Evolutionary conservation across 2,797 vertebrate species (phyloP), one percentile per base, ranked within the genome.

Genomic region (Lagocephalus sceleratus): DNA sequence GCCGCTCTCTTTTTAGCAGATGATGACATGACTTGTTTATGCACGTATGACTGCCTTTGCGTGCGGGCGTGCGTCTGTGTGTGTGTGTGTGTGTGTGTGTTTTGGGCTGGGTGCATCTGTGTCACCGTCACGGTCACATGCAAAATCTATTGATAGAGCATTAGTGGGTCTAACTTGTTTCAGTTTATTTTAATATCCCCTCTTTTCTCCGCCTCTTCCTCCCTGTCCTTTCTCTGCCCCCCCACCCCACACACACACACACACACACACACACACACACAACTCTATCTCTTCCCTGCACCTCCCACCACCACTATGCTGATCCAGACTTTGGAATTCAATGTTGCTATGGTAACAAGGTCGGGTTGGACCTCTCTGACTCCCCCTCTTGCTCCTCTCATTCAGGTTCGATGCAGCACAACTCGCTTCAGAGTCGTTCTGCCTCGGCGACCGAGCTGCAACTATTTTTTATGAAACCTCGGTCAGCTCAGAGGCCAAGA

Each of bases 301-400:
- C 20, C 47, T 43, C 32, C 16, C 15, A n/a, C 2, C 63, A 20
- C 17, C 44, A 44, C 46, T 16, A 82, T 85, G 83, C 87, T 88
- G 85, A 87, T 89, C 83, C 84, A 89, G 81, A 87, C 86, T 90
- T 89, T 89, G 81, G 82, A 85, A 89, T 88, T 87, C 83, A 84
- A 85, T 82, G 89, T 91, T 89, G 86, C 89, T 79, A 91, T 92
- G 87, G 89, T 88, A 91, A 91, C 90, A 88, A 75, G 74, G 83
- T 81, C 68, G 85, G 83, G 86, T 81, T 86, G 82, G 72, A 81
- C 85, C 85, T 84, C 79, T 56, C 71, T 67, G 63, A 79, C 78
- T 77, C 79, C 76, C 73, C 68, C 72, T 59, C 66, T 76, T 69
- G 73, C 81, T 82, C 82, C 71, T 83, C 86, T 83, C 77, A 72